Evolutionary conservation across 2,797 vertebrate genomes (phyloP).

Genomic region (Petrocephalus sullivani): DNA sequence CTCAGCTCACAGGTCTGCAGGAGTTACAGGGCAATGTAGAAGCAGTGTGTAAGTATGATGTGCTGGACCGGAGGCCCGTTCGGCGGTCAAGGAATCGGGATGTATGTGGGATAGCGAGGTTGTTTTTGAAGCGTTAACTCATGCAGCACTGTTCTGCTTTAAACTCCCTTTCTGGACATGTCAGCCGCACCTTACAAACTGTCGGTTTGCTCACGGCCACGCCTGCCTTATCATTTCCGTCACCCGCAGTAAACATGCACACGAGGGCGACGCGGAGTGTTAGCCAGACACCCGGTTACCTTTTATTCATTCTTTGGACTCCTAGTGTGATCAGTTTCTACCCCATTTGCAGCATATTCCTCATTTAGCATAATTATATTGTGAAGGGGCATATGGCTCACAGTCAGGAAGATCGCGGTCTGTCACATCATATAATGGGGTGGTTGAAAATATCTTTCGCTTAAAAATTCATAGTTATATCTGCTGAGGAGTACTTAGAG

Average conservation of each 20-base stretch:
- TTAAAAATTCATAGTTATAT: not conserved
- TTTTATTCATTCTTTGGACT: not conserved
- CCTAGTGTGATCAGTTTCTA: not conserved
- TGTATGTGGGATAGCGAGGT: not conserved
- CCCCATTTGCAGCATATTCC: not conserved
- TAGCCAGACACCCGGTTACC: not conserved
- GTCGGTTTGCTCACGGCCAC: not conserved
- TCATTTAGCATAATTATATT: not conserved
- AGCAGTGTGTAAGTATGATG: too few relatives aligned
- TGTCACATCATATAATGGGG: not conserved
- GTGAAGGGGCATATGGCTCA: not conserved
- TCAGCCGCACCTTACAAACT: not conserved
- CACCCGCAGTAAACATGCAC: not conserved
- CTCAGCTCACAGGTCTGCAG: not conserved
- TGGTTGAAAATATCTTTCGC: not conserved
- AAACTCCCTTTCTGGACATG: not conserved
- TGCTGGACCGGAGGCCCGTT: not conserved
- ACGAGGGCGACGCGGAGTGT: not conserved
- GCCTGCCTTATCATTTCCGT: not conserved
- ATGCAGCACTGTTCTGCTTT: not conserved
- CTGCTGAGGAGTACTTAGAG: not conserved
- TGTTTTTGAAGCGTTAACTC: not conserved
- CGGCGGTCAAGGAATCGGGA: not conserved
- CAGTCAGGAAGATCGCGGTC: not conserved
- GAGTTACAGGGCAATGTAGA: not conserved